Percentiles rank a stretch among this genome's conserved stretches.
Conservation (phyloP, 2,113 vertebrate species). For the Gadus macrocephalus region DNA sequence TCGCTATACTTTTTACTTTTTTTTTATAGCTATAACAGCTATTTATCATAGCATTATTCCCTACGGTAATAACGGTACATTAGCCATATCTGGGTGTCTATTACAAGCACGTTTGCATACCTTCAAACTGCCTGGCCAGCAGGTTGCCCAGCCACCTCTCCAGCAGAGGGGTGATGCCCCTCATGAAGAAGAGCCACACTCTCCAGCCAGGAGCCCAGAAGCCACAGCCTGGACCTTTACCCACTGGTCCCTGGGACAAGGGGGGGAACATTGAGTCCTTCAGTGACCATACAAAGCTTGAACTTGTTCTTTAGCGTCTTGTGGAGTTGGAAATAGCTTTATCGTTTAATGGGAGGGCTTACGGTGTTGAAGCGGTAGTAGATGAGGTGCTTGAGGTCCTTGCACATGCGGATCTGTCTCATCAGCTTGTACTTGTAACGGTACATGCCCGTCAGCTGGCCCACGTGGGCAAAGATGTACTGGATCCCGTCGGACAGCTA, state of each 20-base stretch:
- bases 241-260: conserved; percentile 87
- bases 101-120: conserved; percentile 50
- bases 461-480: conserved; percentile 98
- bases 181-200: conserved; percentile 99
- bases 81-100: no score
- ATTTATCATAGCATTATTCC: no score
- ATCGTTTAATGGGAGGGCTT: conserved; percentile 43
- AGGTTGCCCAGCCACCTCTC: conserved; percentile 98
- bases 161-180: conserved; percentile 93
- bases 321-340: no score
- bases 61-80: no score
- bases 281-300: neutral
- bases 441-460: conserved; percentile 98
- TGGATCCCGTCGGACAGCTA: conserved; percentile 94
- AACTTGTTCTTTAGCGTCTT: no score
- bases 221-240: conserved; percentile 97
- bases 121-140: conserved; percentile 97
- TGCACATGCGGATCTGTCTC: conserved; percentile 99
- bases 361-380: conserved; percentile 99
- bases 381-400: conserved; percentile 98
- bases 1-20: no score
- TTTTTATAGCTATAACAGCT: no score
- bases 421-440: conserved; percentile 99
- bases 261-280: neutral
- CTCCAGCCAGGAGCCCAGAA: conserved; percentile 99